Conservation (phyloP, 2,888 invertebrate genomes). For the Epinotia demarniana region DNA sequence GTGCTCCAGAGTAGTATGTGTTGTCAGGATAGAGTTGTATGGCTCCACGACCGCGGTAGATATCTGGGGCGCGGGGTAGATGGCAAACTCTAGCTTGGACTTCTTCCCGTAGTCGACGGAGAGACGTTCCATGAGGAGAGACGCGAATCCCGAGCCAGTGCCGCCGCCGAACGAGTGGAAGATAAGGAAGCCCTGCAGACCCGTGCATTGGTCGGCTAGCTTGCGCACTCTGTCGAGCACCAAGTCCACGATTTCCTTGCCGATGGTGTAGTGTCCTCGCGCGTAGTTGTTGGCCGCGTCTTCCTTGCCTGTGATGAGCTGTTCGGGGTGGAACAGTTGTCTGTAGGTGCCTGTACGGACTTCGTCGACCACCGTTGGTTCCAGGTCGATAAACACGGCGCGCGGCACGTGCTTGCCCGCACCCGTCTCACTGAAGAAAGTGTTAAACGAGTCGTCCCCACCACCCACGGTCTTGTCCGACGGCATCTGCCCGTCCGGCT, state of each 20-base stretch:
- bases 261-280: slow-evolving; percentile 98
- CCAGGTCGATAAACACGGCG: slow-evolving; percentile 97
- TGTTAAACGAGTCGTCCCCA: slow-evolving; percentile 97
- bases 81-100: slow-evolving; percentile 96
- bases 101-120: slow-evolving; percentile 98
- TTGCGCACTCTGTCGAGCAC: slow-evolving; percentile 94
- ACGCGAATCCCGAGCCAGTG: slow-evolving; percentile 97
- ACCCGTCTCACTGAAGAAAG: slow-evolving; percentile 96
- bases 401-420: slow-evolving; percentile 98
- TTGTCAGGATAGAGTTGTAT: slow-evolving; percentile 97
- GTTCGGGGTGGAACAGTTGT: slow-evolving; percentile 98
- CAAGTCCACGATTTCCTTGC: slow-evolving; percentile 96
- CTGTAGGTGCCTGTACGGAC: slow-evolving; percentile 97
- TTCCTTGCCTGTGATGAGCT: slow-evolving; percentile 97
- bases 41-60: slow-evolving; percentile 97
- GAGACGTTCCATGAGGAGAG: slow-evolving; percentile 96
- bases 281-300: slow-evolving; percentile 99
- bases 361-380: slow-evolving; percentile 97
- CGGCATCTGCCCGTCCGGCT: slow-evolving; percentile 94
- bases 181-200: slow-evolving; percentile 95
- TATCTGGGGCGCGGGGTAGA: slow-evolving; percentile 97
- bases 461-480: slow-evolving; percentile 92
- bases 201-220: slow-evolving; percentile 95
- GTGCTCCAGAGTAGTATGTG: slow-evolving; percentile 97
- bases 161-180: slow-evolving; percentile 98